Evolutionary conservation across 2,113 vertebrate genomes (phyloP).

Genomic region (Paraplagusia blochii): DNA sequence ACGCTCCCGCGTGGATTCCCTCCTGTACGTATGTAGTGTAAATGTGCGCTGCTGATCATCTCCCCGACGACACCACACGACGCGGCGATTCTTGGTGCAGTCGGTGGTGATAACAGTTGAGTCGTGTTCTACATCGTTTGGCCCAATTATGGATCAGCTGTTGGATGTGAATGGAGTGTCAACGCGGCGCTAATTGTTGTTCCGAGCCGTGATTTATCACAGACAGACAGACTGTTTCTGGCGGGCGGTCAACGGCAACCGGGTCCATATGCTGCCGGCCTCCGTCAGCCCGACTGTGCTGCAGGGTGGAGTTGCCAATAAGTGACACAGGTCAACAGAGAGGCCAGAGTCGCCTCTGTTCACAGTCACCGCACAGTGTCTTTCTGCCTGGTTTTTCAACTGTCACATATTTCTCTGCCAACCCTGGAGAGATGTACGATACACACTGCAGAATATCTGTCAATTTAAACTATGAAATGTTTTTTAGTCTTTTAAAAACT

Average conservation of each 20-base stretch:
- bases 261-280: no score
- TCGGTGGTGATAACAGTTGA: constrained; percentile 56
- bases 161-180: constrained; percentile 66
- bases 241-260: constrained; percentile 55
- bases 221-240: constrained; percentile 57
- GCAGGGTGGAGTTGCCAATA: no score
- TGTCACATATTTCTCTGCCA: no score
- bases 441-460: no score
- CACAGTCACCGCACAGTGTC: not conserved
- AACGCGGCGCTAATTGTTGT: constrained; percentile 69
- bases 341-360: no score
- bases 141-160: constrained; percentile 62
- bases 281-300: constrained; percentile 38
- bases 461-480: no score
- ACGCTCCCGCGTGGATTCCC: constrained; percentile 41
- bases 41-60: constrained; percentile 35
- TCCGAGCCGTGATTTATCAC: constrained; percentile 63
- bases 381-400: no score
- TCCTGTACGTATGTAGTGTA: constrained; percentile 28
- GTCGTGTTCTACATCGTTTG: constrained; percentile 62
- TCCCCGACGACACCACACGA: constrained; percentile 39
- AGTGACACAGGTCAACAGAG: no score
- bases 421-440: no score
- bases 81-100: constrained; percentile 35
- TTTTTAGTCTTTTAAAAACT: no score